A percentile compares a stretch with the other conserved stretches of the same genome.
These are phyloP conservation scores for Dendroctonus valens DNA, from an alignment of 1,140 invertebrate species.

Conservation along the genomic window DNA sequence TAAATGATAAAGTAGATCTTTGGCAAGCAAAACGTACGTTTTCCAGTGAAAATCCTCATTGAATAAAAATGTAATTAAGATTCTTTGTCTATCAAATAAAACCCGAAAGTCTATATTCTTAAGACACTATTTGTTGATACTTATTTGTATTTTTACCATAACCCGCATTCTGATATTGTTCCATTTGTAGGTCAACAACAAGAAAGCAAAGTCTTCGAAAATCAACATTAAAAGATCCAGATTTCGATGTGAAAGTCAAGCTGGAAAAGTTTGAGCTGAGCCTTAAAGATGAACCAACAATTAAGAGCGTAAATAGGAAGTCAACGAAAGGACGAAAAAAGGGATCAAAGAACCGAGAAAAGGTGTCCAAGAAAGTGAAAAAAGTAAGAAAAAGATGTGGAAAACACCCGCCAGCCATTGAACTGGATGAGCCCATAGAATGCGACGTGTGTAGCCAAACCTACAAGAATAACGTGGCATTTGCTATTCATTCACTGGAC, in stretches of 20 bases:
- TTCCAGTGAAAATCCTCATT: too few relatives aligned
- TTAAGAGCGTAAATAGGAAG: too few relatives aligned
- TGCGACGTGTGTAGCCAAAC: conserved; percentile 44
- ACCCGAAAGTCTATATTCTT: too few relatives aligned
- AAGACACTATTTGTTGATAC: too few relatives aligned
- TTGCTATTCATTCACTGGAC: conserved; percentile 43
- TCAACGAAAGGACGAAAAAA: not conserved
- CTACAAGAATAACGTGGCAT: conserved; percentile 41
- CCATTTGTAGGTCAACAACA: conserved; percentile 10
- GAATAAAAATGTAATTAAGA: too few relatives aligned
- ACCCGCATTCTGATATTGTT: not conserved
- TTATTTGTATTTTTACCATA: too few relatives aligned
- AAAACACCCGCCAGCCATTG: conserved; percentile 55
- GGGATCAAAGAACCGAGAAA: conserved; percentile 20
- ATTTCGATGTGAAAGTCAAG: conserved; percentile 13
- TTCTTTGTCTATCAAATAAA: too few relatives aligned
- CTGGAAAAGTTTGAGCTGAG: not conserved
- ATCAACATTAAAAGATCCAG: conserved; percentile 7
- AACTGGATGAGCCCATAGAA: conserved; percentile 45
- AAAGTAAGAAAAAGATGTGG: conserved; percentile 36
- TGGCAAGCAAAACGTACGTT: too few relatives aligned
- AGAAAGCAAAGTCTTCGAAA: not conserved
- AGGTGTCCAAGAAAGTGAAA: conserved; percentile 17
- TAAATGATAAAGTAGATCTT: too few relatives aligned
- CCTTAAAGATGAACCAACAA: not conserved